These are phyloP conservation scores for Ophioninae sp. DNA, from an alignment of 2,888 invertebrate genomes.

Conservation along the genomic window DNA sequence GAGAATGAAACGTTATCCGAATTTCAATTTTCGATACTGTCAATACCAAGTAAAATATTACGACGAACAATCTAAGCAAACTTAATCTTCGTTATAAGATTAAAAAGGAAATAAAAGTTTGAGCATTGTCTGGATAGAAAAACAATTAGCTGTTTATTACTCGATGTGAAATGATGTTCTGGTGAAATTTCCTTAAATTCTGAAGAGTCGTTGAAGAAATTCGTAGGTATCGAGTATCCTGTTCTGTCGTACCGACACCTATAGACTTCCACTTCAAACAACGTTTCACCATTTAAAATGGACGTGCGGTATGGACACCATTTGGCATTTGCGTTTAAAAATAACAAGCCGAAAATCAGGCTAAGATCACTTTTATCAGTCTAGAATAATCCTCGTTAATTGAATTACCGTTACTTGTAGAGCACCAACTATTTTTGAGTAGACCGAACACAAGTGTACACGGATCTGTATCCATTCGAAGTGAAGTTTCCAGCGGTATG, in stretches of 20 bases:
- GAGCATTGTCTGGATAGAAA: no score
- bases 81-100: background rate
- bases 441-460: background rate
- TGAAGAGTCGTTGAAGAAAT: no score
- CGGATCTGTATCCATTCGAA: background rate
- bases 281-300: no score
- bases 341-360: background rate
- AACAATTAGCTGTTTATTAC: no score
- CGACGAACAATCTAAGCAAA: background rate
- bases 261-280: no score
- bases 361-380: background rate
- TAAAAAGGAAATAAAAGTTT: background rate
- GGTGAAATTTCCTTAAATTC: no score
- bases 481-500: constrained; percentile 18
- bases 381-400: background rate
- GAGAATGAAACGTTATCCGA: background rate
- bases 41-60: background rate
- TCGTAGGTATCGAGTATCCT: no score
- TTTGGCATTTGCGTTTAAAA: background rate
- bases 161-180: no score
- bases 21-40: background rate
- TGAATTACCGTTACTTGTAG: background rate
- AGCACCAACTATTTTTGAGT: background rate
- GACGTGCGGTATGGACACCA: background rate
- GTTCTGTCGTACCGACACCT: no score